A percentile compares a stretch with the other conserved stretches of the same genome.
Conservation (phyloP, 2,888 invertebrate species). For the Caenorhabditis drosophilae region DNA sequence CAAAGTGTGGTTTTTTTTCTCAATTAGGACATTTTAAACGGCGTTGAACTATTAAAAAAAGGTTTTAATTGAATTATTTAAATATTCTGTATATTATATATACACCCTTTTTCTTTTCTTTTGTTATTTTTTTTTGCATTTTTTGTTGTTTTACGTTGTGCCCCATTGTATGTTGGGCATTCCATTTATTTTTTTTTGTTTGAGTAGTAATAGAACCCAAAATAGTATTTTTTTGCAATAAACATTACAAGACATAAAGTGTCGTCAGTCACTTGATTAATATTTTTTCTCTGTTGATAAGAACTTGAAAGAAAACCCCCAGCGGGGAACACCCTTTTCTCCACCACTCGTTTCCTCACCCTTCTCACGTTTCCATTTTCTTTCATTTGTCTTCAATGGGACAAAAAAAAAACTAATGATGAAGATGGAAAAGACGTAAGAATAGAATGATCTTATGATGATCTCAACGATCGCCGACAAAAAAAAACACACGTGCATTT, state of each 20-base stretch:
- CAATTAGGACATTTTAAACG: not conserved
- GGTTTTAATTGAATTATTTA: no score
- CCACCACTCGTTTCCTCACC: not conserved
- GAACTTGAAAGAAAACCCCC: not conserved
- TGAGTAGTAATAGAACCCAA: not conserved
- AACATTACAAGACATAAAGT: no score
- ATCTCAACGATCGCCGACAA: not conserved
- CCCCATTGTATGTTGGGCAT: no score
- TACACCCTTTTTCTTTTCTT: no score
- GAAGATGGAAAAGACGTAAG: not conserved
- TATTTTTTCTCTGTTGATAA: not conserved
- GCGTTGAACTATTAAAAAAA: not conserved
- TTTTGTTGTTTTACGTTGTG: no score
- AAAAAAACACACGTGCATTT: no score
- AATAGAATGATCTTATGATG: not conserved
- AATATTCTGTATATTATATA: no score
- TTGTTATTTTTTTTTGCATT: no score
- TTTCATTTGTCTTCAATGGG: not conserved
- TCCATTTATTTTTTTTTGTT: not conserved
- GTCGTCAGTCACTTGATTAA: no score
- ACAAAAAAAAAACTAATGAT: not conserved
- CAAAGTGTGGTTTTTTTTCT: no score
- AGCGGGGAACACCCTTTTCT: not conserved
- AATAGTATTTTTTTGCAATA: not conserved
- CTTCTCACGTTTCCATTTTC: not conserved